Conservation (phyloP, 2,113 vertebrate species). For the Rana temporaria region DNA sequence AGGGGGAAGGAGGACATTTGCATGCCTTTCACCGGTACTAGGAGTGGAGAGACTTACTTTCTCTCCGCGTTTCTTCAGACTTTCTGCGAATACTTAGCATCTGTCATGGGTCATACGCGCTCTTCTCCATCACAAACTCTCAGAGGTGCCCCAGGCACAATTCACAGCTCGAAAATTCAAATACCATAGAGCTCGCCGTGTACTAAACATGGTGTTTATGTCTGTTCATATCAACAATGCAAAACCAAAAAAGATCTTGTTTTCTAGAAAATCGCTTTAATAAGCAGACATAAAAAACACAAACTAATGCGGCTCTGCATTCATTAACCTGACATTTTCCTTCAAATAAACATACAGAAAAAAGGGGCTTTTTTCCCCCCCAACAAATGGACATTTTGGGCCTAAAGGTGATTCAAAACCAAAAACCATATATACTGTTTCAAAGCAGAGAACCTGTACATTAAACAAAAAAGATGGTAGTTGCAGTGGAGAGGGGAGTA, state of each 20-base stretch:
- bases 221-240: slow-evolving; percentile 25
- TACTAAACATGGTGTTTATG: not conserved
- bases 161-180: slow-evolving; percentile 8
- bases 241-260: not conserved
- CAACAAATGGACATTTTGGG: no score
- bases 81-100: slow-evolving; percentile 30
- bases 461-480: no score
- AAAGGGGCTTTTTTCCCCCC: no score
- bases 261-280: no score
- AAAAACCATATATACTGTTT: no score
- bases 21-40: not conserved
- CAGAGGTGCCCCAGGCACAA: slow-evolving; percentile 21
- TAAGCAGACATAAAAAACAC: no score
- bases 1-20: not conserved
- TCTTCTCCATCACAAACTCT: slow-evolving; percentile 8
- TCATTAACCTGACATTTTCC: no score
- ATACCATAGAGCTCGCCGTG: not conserved
- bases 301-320: no score
- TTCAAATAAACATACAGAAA: no score
- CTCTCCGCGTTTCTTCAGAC: not conserved
- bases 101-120: slow-evolving; percentile 25
- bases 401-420: no score
- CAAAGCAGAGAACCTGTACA: no score
- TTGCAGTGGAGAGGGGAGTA: no score
- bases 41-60: slow-evolving; percentile 2